Evolutionary conservation across 2,797 vertebrate genomes (phyloP).

Genomic region (Molossus molossus): DNA sequence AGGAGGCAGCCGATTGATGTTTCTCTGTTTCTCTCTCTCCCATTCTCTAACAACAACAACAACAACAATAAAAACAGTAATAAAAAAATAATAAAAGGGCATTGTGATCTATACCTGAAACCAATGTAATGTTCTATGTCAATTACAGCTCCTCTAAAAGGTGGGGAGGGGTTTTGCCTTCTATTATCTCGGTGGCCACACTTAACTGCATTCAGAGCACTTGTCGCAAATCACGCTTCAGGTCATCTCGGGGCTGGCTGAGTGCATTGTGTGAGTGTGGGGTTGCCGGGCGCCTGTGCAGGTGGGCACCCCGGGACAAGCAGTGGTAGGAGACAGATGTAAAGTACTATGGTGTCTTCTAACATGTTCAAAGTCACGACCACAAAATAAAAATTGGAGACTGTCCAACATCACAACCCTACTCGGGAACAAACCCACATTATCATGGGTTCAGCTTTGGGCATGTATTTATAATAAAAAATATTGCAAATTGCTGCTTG

Average conservation of each 20-base stretch:
- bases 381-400: neutral
- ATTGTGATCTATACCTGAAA: neutral
- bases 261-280: rapidly evolving
- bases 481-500: neutral
- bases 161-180: neutral
- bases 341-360: neutral
- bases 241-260: neutral
- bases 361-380: neutral
- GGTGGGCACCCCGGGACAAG: neutral
- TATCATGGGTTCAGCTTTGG: neutral
- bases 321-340: too few relatives aligned
- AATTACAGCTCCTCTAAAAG: neutral
- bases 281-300: neutral
- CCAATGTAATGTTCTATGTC: neutral
- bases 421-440: neutral
- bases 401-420: neutral
- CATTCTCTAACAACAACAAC: too few relatives aligned
- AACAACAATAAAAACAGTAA: too few relatives aligned
- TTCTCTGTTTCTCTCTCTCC: too few relatives aligned
- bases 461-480: conserved; percentile 40
- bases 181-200: rapidly evolving
- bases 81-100: too few relatives aligned
- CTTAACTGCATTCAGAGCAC: neutral
- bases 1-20: too few relatives aligned
- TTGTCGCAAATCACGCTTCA: neutral